Base-by-base conservation (phyloP, 2,113 vertebrate genomes). In the Symphodus melops region DNA sequence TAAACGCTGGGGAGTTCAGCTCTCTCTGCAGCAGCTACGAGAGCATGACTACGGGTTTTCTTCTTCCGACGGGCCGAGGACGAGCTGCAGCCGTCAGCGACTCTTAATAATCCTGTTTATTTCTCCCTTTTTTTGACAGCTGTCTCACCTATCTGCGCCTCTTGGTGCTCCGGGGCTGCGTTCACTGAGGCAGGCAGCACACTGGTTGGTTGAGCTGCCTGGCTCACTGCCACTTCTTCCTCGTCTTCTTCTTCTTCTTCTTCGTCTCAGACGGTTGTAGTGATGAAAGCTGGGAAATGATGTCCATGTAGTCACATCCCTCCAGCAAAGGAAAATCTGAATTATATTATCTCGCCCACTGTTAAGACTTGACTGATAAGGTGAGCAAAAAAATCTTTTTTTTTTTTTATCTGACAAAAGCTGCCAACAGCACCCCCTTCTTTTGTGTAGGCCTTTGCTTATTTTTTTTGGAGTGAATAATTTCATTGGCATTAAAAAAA, bases 261-360 rank as follows among this genome's bases (percentile, higher is more conserved):
- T 42, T 58, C 72, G 79, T 49, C 72, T 85, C 60, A 8, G 60
- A 52, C 56, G 75, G 65, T 16, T 46, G 83, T 49, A 66, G 85
- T 56, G 78, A 68, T 87, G 92, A 72, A 63, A 67, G 86, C 80
- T 89, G 93, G 93, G 90, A 91, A 93, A 92, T 92, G 51, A 72
- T 72, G 92, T 94, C 84, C 84, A 62, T 41, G 60, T 54, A 39
- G 55, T 8, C 16, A 8, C 56, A 17, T 54, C 61, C 59, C 48
- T 46, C 20, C 63, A 10, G 17, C 5, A 13, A 13, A 49, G 42
- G 36, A 36, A 65, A 57, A 58, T 4, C 28, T 5, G 23, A 28
- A 36, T 9, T n/a, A 19, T 6, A 0, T 8, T 66, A 78, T 68
- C 83, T 53, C 54, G 61, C 68, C 52, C 75, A 66, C 23, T 23